Base-by-base conservation (phyloP, 2,113 vertebrate genomes). In the Aspidoscelis tigris region DNA sequence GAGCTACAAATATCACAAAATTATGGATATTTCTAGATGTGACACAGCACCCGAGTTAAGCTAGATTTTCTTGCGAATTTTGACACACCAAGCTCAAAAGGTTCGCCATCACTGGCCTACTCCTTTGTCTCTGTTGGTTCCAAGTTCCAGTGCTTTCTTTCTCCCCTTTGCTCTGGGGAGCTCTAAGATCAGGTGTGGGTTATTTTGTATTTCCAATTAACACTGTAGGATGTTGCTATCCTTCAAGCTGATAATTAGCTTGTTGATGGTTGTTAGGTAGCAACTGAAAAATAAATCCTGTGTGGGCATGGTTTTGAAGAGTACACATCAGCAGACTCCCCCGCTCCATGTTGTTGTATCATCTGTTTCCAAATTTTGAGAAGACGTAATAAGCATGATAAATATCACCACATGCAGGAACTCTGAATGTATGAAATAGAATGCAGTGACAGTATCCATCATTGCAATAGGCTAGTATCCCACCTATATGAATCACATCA, bases 331-430 rank as follows among this genome's bases (percentile, higher is more conserved):
- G 71, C 0, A 3, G 78, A 81, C 84, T 88, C 86, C 90, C 55
- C 61, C 26, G 90, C 87, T 90, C 84, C 82, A 86, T 73, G 80
- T 79, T 88, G 85, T 94, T 88, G 87, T 84, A 84, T 92, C 92
- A 93, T 94, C 92, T 93, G 90, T 93, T 93, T 93, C 87, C 91
- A 92, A 92, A 93, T 66, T 94, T 87, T 0, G 0, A 80, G n/a
- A 82, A 0, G 2, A 83, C 79, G 21, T 14, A 86, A 73, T 74
- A 78, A 83, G 90, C 92, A 84, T 91, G 91, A 93, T 92, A 90
- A 91, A 90, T 94, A 92, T 93, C 79, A 88, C 90, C 92, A 86
- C 90, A 92, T 83, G 87, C 88, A 92, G 89, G 86, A 91, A 90
- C 86, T 93, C 83, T 78, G 83, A 92, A 83, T 87, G 77, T 89